These are phyloP conservation scores for Chrysomallon squamiferum DNA, from an alignment of 1,140 invertebrate genomes.

Conservation along the genomic window DNA sequence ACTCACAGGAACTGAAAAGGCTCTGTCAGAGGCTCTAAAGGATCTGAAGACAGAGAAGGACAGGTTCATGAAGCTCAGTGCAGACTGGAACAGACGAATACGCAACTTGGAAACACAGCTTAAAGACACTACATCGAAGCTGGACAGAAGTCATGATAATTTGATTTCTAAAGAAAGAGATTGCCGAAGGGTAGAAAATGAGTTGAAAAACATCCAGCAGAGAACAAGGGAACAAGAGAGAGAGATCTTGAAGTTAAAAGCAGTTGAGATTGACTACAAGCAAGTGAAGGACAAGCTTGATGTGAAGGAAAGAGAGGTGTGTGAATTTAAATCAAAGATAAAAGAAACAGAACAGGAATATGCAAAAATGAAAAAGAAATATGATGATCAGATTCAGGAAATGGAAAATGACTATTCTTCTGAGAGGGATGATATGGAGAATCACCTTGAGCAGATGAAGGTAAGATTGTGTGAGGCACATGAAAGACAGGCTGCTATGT, in stretches of 20 bases:
- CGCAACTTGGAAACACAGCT: constrained; percentile 45
- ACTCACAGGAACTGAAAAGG: constrained; percentile 55
- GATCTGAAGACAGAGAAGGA: constrained; percentile 55
- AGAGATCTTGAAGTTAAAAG: constrained; percentile 52
- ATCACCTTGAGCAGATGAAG: constrained; percentile 51
- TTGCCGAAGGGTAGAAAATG: constrained; percentile 44
- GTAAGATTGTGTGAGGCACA: constrained; percentile 36
- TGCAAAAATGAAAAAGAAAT: constrained; percentile 44
- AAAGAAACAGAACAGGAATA: constrained; percentile 44
- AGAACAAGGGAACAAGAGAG: constrained; percentile 46
- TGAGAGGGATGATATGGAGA: constrained; percentile 52
- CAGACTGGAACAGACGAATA: constrained; percentile 54
- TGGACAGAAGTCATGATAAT: constrained; percentile 43
- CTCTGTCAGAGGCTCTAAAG: constrained; percentile 50
- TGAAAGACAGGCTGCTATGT: constrained; percentile 38
- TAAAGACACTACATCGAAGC: constrained; percentile 42
- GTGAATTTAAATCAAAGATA: constrained; percentile 30
- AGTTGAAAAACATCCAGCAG: constrained; percentile 43
- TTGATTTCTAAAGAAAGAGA: constrained; percentile 49
- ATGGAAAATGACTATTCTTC: constrained; percentile 47
- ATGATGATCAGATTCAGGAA: constrained; percentile 45
- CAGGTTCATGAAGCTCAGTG: constrained; percentile 48
- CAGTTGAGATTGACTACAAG: constrained; percentile 49
- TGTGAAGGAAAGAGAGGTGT: constrained; percentile 41
- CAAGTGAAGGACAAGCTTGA: constrained; percentile 49